Evolutionary conservation across 2,888 invertebrate species (phyloP), one percentile per base, ranked within the genome.

Genomic region (Muscina levida): DNA sequence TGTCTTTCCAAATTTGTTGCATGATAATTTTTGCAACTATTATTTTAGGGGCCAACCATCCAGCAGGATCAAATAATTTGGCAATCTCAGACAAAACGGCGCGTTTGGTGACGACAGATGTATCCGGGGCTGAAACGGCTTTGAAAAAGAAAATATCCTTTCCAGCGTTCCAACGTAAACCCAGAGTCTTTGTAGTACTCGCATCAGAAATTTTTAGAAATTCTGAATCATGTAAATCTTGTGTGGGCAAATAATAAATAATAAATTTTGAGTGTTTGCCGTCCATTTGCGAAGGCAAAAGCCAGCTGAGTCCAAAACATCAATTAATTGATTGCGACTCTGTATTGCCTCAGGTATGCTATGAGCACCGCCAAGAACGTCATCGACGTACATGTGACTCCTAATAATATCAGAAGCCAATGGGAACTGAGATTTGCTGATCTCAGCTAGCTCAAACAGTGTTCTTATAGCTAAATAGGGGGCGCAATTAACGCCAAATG

Each of bases 1-100:
- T 67, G 59, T 80, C 73, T 1, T 37, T 31, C 80, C 77, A 83
- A 26, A 83, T 79, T 26, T 79, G 73, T 15, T 83, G 79, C 82
- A 82, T 79, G 0, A 82, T n/a, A 11, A 82, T 76, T 51, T 82
- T 83, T 8, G 83, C 79, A 0, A 59, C 13, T 1, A 83, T 56
- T 19, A 82, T 68, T 2, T 75, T 39, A 1, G 82, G 82, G 5
- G 79, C 77, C 3, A 82, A 37, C 77, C 76, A 82, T 1, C 82
- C 78, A 0, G 77, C 76, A 8, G 81, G 79, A 70, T 82, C 79
- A 24, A 81, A 83, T 1, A 84, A 15, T 19, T 74, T n/a, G n/a
- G n/a, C n/a, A n/a, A n/a, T n/a, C n/a, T 24, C 11, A 0, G 81
- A 77, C 5, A 82, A 53, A 11, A 72, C 76, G 19, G 62, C 56